Percentiles rank a stretch among this genome's conserved stretches.
Conservation (phyloP, 2,797 vertebrate species). For the Danio jaintianensis region DNA sequence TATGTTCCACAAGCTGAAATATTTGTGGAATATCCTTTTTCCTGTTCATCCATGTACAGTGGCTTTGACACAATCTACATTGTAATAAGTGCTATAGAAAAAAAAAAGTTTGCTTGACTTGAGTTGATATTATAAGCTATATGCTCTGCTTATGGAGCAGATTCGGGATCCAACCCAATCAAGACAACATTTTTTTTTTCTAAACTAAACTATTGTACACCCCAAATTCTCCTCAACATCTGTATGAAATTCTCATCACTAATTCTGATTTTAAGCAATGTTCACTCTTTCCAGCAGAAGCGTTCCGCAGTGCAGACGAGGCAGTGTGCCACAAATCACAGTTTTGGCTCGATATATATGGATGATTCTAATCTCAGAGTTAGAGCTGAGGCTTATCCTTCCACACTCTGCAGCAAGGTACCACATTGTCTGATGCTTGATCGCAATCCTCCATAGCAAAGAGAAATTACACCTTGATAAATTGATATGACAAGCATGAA, state of each 20-base stretch:
- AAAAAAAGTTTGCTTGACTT: not conserved
- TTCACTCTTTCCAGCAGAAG: conserved; percentile 37
- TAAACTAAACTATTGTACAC: not conserved
- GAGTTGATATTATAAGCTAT: not conserved
- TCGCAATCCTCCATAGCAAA: conserved; percentile 34
- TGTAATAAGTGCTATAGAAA: too few relatives aligned
- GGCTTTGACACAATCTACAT: too few relatives aligned
- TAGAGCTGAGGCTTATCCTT: conserved; percentile 53
- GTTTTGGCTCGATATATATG: conserved; percentile 18
- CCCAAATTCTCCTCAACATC: conserved; percentile 10
- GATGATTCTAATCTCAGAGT: conserved; percentile 49
- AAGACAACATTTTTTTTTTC: not conserved
- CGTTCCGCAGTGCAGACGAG: conserved; percentile 37
- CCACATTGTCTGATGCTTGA: conserved; percentile 45
- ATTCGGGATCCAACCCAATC: conserved; percentile 12
- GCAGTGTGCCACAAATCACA: conserved; percentile 54
- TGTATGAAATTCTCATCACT: conserved; percentile 32
- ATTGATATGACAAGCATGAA: conserved; percentile 59
- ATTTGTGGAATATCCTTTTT: too few relatives aligned
- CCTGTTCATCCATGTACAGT: too few relatives aligned
- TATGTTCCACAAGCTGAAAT: too few relatives aligned
- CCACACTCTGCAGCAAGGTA: conserved; percentile 20
- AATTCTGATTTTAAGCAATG: conserved; percentile 49
- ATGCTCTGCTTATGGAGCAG: not conserved
- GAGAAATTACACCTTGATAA: conserved; percentile 54